Conservation (phyloP, 2,888 invertebrate species). For the Argynnis bischoffii region DNA sequence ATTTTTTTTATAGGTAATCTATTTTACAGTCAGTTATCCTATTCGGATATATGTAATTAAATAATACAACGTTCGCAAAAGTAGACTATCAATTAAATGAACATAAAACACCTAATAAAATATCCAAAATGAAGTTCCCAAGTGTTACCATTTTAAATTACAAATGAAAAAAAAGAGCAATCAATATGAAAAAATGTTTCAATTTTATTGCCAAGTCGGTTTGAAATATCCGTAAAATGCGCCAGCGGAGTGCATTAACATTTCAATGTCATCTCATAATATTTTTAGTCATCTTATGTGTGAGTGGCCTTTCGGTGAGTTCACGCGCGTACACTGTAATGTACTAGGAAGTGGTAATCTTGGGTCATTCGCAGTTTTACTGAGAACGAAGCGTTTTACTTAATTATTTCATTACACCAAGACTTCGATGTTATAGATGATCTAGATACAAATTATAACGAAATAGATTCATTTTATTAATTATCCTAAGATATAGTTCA, state of each 20-base stretch:
- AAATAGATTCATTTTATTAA: no score
- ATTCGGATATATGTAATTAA: no score
- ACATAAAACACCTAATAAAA: background rate
- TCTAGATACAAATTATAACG: no score
- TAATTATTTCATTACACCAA: background rate
- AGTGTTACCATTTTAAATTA: background rate
- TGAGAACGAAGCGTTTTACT: slow-evolving; percentile 35
- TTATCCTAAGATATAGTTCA: no score
- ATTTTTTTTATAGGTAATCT: no score
- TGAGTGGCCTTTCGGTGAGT: slow-evolving; percentile 63
- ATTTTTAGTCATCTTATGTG: slow-evolving; percentile 77
- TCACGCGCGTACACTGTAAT: slow-evolving; percentile 42
- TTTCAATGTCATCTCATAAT: slow-evolving; percentile 81
- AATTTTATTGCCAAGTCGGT: slow-evolving; percentile 53
- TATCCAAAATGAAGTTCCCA: background rate
- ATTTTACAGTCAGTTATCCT: no score
- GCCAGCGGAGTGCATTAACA: slow-evolving; percentile 79
- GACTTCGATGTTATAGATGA: no score
- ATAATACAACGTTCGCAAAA: background rate
- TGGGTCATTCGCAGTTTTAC: slow-evolving; percentile 62
- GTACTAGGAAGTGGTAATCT: slow-evolving; percentile 68
- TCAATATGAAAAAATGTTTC: slow-evolving; percentile 61
- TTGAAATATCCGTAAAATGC: slow-evolving; percentile 70
- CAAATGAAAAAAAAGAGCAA: slow-evolving; percentile 43
- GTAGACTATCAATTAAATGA: no score